Base-by-base conservation (phyloP, 23 tunicate genomes). In the Trididemnum nubilum region DNA sequence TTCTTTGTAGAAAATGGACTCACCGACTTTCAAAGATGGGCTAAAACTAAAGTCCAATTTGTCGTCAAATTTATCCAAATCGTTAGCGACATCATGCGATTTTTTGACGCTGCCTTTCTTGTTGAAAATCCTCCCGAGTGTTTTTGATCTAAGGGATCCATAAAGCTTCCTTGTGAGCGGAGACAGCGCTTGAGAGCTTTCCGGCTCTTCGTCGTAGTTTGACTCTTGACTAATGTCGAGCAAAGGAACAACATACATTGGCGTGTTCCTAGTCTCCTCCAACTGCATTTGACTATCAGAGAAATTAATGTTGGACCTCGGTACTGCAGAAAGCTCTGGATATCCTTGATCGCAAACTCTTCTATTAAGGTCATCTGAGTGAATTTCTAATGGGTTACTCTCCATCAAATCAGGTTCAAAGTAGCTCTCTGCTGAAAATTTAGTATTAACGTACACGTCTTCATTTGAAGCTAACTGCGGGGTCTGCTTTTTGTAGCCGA, bases 121-220 rank as follows among this genome's bases (percentile, higher is more conserved):
- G 67, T 51, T 76, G 67, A 85, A 85, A 34, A 85, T 31, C 24
- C 77, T 57, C 2, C 88, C 82, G 30, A 85, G 26, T 5, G 77
- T 85, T 23, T 70, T 69, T 0, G 72, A 28, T 65, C 65, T 85
- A 33, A 69, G 30, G 34, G 78, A 37, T 26, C 15, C 74, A n/a
- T 67, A 5, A 33, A 21, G 31, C 9, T 38, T 2, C 24, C 25
- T 73, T 73, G 25, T 39, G 15, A 9, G 3, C 5, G 9, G 74
- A 30, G 37, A 9, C 5, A 5, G 38, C 31, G 21, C 30, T 73
- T 40, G 12, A 19, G 2, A 5, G 5, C 2, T 4, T 19, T 37
- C 28, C 4, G 28, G 25, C 9, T 38, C 58, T 2, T 73, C 78
- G 27, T 73, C 78, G 58, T 73, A 73, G 29, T 39, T 73, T 73